Base-by-base conservation (phyloP, 2,797 vertebrate genomes). In the Hephaestus fuliginosus region DNA sequence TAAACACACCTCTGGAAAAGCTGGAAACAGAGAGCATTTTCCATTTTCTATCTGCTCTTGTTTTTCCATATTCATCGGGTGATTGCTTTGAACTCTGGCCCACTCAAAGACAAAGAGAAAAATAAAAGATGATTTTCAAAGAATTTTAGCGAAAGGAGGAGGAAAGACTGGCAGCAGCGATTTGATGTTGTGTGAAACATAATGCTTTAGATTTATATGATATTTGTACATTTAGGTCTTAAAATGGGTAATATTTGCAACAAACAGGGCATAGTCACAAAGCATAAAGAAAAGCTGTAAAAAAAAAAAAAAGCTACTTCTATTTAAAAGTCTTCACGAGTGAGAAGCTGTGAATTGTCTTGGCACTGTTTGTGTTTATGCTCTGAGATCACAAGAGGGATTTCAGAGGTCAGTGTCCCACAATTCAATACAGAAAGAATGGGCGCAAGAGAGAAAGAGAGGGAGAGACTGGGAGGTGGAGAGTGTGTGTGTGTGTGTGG, bases 331-430 rank as follows among this genome's bases (percentile, higher is more conserved):
- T 43, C 2, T 52, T 46, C 25, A 13, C 18, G 20, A 28, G n/a
- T 33, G 52, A 63, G 66, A 83, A n/a, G 28, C 48, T 28, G 36
- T 41, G 20, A 68, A 70, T 70, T 81, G 67, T 80, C 48, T 74
- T 80, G 64, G 53, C 48, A 63, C 13, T 33, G 15, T 63, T 74
- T 70, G 30, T 81, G 66, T 86, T 84, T 81, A 33, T 82, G 51
- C 39, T 67, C 52, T 56, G 65, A 66, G 65, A 76, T 82, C 78
- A 80, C 22, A 78, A 9, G 22, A 67, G 80, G 52, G 62, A 63
- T 85, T 87, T 81, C 51, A 89, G 86, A 89, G 83, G 87, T 84
- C 84, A 85, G 14, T 58, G 61, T 87, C 71, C 60, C 83, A 88
- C 81, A 80, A 82, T 88, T 83, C 73, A 89, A 4, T 15, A 15